Conservation (phyloP, 1,140 invertebrate genomes). For the Hypsibius dujardini region DNA sequence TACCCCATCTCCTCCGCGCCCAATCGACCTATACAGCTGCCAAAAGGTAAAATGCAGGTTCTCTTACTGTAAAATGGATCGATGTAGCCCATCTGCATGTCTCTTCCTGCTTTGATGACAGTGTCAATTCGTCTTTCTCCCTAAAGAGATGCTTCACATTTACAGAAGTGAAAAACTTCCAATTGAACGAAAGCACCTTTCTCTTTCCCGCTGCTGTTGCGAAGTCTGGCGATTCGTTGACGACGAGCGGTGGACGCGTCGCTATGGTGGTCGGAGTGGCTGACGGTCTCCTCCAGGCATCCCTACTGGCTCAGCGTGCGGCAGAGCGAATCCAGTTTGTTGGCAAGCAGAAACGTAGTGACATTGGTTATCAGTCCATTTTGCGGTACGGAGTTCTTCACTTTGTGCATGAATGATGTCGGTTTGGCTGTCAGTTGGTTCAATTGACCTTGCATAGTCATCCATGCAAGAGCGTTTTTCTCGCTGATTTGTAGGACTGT, state of each 20-base stretch:
- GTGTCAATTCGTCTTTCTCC: too few species aligned
- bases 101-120: too few species aligned
- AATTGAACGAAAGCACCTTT: constrained; percentile 23
- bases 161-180: not conserved
- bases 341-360: constrained; percentile 62
- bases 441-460: constrained; percentile 11
- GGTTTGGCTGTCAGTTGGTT: too few species aligned
- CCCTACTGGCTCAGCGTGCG: constrained; percentile 37
- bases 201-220: constrained; percentile 41
- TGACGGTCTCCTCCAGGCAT: constrained; percentile 47
- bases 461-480: constrained; percentile 22
- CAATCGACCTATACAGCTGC: constrained; percentile 19
- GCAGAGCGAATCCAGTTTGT: constrained; percentile 55
- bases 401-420: not conserved
- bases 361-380: constrained; percentile 72
- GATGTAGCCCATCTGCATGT: too few species aligned
- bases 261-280: constrained; percentile 56
- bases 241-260: constrained; percentile 82
- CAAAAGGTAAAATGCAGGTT: constrained; percentile 18
- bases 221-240: constrained; percentile 34
- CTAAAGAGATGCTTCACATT: too few species aligned
- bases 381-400: constrained; percentile 43
- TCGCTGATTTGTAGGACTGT: constrained; percentile 24
- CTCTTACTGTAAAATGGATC: constrained; percentile 3
- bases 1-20: constrained; percentile 56